Evolutionary conservation across 2,797 vertebrate genomes (phyloP).

Genomic region (Poeciliopsis infans): DNA sequence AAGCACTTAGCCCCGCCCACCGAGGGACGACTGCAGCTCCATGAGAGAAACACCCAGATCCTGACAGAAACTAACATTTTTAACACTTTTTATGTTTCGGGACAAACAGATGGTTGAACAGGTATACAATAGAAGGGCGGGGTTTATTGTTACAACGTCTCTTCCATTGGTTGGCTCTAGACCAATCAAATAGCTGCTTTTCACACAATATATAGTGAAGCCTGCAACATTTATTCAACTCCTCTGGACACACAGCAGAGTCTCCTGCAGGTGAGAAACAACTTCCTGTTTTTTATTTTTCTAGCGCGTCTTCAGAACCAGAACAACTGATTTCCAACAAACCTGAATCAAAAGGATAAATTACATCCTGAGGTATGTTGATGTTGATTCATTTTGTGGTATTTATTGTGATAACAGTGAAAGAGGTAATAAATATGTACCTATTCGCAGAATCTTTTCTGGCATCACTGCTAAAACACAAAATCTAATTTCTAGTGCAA

Average conservation of each 20-base stretch:
- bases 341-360: too few relatives aligned
- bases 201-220: background rate
- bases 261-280: conserved; percentile 40
- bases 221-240: background rate
- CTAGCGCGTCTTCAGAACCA: too few relatives aligned
- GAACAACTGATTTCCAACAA: too few relatives aligned
- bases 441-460: too few relatives aligned
- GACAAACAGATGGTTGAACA: background rate
- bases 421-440: too few relatives aligned
- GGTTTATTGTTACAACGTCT: background rate
- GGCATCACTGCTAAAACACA: too few relatives aligned
- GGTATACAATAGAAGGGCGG: conserved; percentile 12
- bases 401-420: too few relatives aligned
- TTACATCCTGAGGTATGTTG: too few relatives aligned
- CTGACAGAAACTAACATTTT: background rate
- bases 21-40: background rate
- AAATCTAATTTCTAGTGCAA: too few relatives aligned
- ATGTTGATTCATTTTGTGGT: too few relatives aligned
- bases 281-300: accelerated
- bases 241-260: background rate
- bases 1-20: background rate
- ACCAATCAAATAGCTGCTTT: conserved; percentile 30
- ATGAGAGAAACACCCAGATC: background rate
- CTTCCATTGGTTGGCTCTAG: conserved; percentile 7
- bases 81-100: background rate